Evolutionary conservation across 2,113 vertebrate genomes (phyloP).

Genomic region (Aegithalos caudatus): DNA sequence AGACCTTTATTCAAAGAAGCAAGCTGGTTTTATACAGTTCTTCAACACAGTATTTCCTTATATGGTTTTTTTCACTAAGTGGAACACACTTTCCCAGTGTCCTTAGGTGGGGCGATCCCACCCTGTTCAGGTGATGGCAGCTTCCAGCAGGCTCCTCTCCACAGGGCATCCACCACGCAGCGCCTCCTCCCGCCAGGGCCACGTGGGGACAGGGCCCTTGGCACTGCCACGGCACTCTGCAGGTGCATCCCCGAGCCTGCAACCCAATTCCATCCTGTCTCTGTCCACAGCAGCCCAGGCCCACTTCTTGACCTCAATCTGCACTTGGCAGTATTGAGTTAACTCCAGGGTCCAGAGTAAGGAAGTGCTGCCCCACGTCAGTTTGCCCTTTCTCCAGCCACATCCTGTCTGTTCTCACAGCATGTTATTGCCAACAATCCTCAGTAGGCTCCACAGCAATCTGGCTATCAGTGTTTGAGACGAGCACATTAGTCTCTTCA

Average conservation of each 20-base stretch:
- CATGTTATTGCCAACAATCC: neutral
- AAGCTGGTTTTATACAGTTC: neutral
- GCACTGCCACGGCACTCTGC: neutral
- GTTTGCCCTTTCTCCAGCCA: neutral
- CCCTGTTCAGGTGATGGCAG: accelerated
- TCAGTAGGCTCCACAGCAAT: neutral
- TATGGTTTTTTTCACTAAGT: neutral
- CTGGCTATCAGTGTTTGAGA: neutral
- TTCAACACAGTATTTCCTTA: neutral
- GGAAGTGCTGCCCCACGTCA: neutral
- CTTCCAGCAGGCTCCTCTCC: neutral
- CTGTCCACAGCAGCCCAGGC: neutral
- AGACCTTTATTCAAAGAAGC: neutral
- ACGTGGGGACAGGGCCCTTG: accelerated
- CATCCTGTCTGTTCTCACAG: neutral
- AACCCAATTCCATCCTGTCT: neutral
- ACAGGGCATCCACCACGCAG: accelerated
- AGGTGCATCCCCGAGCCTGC: neutral
- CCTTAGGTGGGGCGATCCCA: accelerated
- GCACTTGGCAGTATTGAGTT: neutral
- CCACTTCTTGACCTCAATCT: neutral
- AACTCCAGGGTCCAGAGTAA: too few species aligned
- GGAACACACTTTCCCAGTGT: neutral
- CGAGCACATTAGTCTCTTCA: neutral
- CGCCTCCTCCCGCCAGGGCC: neutral